Conservation (phyloP, 2,888 invertebrate species). For the Melinaea menophilus region DNA sequence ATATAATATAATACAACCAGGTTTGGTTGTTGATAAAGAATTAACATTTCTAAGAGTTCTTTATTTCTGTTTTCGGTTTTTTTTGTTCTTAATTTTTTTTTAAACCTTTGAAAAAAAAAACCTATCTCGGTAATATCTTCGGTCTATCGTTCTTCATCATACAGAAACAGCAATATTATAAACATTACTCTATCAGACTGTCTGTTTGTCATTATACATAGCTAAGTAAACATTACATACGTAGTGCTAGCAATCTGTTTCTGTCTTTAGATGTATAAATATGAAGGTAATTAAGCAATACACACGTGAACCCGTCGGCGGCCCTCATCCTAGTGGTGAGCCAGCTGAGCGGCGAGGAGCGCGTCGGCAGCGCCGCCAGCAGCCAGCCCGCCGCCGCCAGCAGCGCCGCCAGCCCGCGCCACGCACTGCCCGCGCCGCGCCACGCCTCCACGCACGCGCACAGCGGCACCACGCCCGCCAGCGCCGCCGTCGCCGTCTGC, state of each 20-base stretch:
- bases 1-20: not conserved
- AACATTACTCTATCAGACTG: too few species aligned
- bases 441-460: slow-evolving; percentile 87
- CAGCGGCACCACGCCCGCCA: slow-evolving; percentile 92
- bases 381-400: slow-evolving; percentile 53
- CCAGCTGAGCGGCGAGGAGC: slow-evolving; percentile 38
- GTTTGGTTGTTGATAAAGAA: not conserved
- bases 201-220: too few species aligned
- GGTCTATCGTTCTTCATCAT: too few species aligned
- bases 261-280: too few species aligned
- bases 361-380: slow-evolving; percentile 58
- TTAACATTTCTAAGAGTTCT: not conserved
- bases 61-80: too few species aligned
- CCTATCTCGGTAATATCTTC: too few species aligned
- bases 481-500: slow-evolving; percentile 89
- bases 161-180: too few species aligned
- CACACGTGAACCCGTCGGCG: slow-evolving; percentile 58
- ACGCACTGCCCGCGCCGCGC: slow-evolving; percentile 42
- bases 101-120: too few species aligned
- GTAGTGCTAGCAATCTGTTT: too few species aligned
- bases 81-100: too few species aligned
- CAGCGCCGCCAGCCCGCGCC: slow-evolving; percentile 30
- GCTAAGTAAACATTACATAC: too few species aligned
- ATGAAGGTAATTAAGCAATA: slow-evolving; percentile 12
- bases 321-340: slow-evolving; percentile 44